Evolutionary conservation across 2,113 vertebrate genomes (phyloP), one percentile per base, ranked within the genome.

Genomic region (Polyodon spathula): DNA sequence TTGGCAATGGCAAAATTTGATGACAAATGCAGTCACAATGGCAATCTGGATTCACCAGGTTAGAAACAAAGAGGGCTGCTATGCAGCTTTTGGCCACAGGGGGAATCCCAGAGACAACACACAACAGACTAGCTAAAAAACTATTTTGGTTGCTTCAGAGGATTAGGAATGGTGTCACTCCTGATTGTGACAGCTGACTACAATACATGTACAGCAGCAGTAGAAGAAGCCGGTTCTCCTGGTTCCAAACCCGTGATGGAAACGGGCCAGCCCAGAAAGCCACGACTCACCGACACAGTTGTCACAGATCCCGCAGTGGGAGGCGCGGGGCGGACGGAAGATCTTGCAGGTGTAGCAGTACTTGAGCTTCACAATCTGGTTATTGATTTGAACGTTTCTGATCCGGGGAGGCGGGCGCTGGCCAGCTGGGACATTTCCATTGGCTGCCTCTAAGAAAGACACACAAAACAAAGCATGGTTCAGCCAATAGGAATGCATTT

Each of bases 261-360:
- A 2, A 3, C 27, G 5, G 1, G 3, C 14, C 37, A 12, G 3
- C 41, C 8, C 1, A 16, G 7, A 17, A 39, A 27, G 27, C 27
- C 27, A 17, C 54, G 41, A 79, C 95, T 91, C 74, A 99, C 96
- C 96, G 58, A 99, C 96, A 37, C 96, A 99, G 89, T 99, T 99
- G 87, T 99, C 96, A 7, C 96, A 99, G 86, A 99, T 94, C 84
- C 96, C 97, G 87, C 96, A 99, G 81, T 98, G 96, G 1, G 96
- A 99, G 15, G 96, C 94, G 6, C 96, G 88, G 10, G 96, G 96
- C 0, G 96, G 95, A 2, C 95, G 84, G 83, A 99, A 99, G 87
- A 99, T 98, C 88, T 98, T 98, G 65, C 95, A 99, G 0, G 96
- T 99, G 76, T 98, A 97, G 82, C 96, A 99, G 63, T 99, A 99